Conservation (phyloP, 2,888 invertebrate species). For the Pterobdella sp. region DNA sequence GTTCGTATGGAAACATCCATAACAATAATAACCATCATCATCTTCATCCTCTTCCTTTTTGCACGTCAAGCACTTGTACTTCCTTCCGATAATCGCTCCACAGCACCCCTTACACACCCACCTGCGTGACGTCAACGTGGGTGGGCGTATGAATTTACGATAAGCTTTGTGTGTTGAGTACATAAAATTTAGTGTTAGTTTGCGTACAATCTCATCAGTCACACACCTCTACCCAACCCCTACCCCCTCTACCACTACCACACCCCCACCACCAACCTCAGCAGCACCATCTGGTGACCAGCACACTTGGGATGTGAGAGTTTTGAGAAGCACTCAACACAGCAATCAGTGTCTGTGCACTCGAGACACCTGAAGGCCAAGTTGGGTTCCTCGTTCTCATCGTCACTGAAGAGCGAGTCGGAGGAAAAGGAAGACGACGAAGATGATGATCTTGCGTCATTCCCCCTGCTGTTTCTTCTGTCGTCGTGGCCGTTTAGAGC, state of each 20-base stretch:
- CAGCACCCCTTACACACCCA: constrained; percentile 5
- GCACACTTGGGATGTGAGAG: not conserved
- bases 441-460: not conserved
- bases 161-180: no score
- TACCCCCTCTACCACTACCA: not conserved
- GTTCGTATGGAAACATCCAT: not conserved
- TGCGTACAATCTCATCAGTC: no score
- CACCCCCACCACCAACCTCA: not conserved
- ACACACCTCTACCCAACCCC: not conserved
- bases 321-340: not conserved
- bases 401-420: not conserved
- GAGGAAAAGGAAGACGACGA: not conserved
- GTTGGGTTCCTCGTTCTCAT: not conserved
- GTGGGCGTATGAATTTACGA: no score
- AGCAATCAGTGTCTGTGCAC: not conserved
- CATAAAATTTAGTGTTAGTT: no score
- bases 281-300: not conserved
- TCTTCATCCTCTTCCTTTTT: not conserved
- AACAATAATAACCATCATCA: no score
- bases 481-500: not conserved
- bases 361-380: constrained; percentile 2
- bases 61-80: constrained; percentile 1
- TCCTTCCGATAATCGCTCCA: constrained; percentile 3
- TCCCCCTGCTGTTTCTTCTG: not conserved
- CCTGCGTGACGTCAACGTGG: not conserved